Evolutionary conservation across 2,797 vertebrate species (phyloP), one percentile per base, ranked within the genome.

Genomic region (Sebastes matsubarae): DNA sequence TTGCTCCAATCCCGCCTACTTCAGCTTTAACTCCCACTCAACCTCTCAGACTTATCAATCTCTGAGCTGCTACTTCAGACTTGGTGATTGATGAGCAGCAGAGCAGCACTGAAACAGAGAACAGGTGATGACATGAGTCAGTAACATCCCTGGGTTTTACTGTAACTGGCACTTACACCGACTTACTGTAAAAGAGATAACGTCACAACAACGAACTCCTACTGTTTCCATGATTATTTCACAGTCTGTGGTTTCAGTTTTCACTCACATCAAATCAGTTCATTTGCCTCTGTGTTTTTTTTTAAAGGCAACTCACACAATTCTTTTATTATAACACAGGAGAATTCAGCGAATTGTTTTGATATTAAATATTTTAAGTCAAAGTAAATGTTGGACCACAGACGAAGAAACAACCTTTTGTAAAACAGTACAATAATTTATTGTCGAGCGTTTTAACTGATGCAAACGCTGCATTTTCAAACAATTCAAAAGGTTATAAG

Each of bases 381-480:
- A 25, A 38, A 32, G 11, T 57, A 30, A 36, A 32, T 50, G 18
- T 29, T 10, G 22, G 36, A 25, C 14, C 58, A 18, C 34, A 64
- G 6, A 64, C 29, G 12, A 20, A 75, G 27, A 36, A 54, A 65
- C 25, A 29, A 16, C 14, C 25, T 34, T 79, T 42, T 42, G 2
- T 27, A 68, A 71, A 81, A 57, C 52, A 68, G 22, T 1, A 7
- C n/a, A 58, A 16, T 59, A 5, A 71, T 87, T 79, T 61, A 78
- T 75, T 5, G 70, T 61, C 8, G 46, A 79, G 71, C 63, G 57
- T 68, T 42, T 46, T 77, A 57, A 61, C 73, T 42, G 54, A 79
- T 64, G 65, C 76, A 85, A 84, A 72, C 61, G 59, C 32, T 65
- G 14, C 14, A 14, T 38, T 63, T 58, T 72, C 34, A 82, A 75